Evolutionary conservation across 2,888 invertebrate species (phyloP), one percentile per base, ranked within the genome.

Genomic region (Hirtodrosophila alboralis): DNA sequence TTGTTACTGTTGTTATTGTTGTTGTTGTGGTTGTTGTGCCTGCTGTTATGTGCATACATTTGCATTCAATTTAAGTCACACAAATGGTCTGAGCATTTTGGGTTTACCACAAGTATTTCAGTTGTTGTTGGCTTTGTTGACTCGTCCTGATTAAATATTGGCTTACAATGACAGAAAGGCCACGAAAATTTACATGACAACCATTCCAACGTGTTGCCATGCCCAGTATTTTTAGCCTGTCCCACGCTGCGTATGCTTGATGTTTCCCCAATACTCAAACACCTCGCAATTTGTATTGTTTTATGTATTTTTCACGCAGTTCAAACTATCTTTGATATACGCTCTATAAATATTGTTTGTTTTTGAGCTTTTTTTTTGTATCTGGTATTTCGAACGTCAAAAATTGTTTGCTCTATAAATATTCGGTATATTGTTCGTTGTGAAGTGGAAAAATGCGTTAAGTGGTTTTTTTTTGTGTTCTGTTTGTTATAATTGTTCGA

Each of bases 41-140:
- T 60, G 43, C 30, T 52, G 43, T 53, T 65, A 47, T 60, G 43
- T 69, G 72, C 76, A 73, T 79, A 74, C 52, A 74, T 77, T 80
- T 79, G 73, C 80, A 80, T 78, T 28, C 60, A 54, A 57, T 75
- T 73, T 67, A 37, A 43, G 37, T 53, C 34, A 58, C 38, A 45
- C 48, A 37, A 61, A 38, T 56, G 67, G 54, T 26, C 52, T 28
- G 38, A 51, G 27, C 53, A 41, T 52, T n/a, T 60, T 36, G 21
- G 44, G 36, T 36, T 26, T 21, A 18, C 57, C 66, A 57, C 56
- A 62, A 57, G 45, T 37, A 41, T 45, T 10, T 23, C 23, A 2
- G 18, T 21, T 52, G 47, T 23, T 58, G 28, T 40, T 63, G 51
- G 23, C 23, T 8, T 26, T 43, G 34, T 28, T 61, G 41, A 33